These are phyloP conservation scores for Delia radicum DNA, from an alignment of 1,140 invertebrate species.

Conservation along the genomic window DNA sequence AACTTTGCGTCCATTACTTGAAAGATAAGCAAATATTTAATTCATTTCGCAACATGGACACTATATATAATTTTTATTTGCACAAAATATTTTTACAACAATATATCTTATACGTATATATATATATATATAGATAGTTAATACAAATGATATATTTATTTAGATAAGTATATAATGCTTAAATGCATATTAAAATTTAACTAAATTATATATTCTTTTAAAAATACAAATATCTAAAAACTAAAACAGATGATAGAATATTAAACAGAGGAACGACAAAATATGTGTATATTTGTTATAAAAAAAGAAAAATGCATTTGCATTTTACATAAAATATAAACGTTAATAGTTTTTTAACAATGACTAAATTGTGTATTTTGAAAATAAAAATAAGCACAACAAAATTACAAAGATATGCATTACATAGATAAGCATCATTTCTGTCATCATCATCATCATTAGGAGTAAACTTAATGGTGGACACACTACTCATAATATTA, in stretches of 20 bases:
- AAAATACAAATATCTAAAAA: not conserved
- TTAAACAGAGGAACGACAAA: not conserved
- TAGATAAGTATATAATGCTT: not conserved
- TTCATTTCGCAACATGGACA: too few species aligned
- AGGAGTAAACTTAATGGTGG: not conserved
- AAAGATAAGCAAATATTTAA: too few species aligned
- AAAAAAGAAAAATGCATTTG: not conserved
- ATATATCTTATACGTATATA: too few species aligned
- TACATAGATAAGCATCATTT: not conserved
- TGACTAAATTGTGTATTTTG: conserved; percentile 2
- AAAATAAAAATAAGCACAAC: not conserved
- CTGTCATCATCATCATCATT: too few species aligned
- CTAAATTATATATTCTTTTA: not conserved
- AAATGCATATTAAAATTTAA: conserved; percentile 14
- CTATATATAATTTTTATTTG: not conserved
- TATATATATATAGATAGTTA: not conserved
- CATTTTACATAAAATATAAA: not conserved
- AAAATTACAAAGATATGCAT: not conserved
- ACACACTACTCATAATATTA: too few species aligned
- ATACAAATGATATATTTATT: conserved; percentile 7
- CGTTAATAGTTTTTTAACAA: not conserved
- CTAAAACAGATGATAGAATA: not conserved
- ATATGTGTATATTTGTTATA: not conserved
- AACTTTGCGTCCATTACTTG: too few species aligned
- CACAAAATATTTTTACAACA: not conserved